Base-by-base conservation (phyloP, 2,797 vertebrate species). In the Danionella dracula region DNA sequence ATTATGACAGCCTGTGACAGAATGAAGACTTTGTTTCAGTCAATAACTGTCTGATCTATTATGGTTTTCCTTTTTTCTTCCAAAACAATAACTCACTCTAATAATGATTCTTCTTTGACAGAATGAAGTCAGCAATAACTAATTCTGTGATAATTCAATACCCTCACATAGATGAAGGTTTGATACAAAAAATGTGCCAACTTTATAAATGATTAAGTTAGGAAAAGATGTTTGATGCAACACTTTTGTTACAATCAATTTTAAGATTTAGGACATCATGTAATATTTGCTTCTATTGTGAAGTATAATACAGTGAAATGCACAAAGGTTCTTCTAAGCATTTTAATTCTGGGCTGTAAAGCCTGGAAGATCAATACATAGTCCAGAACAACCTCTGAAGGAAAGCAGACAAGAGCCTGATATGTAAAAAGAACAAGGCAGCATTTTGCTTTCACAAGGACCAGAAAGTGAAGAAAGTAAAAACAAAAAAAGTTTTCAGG, bases 291-390 rank as follows among this genome's bases (percentile, higher is more conserved):
- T 19, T 63, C 35, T 63, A 35, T 11, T 31, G 34, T 21, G 35
- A 46, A 13, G 32, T 9, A 40, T 35, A 61, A 40, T 17, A 11
- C 40, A 40, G 46, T 29, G 19, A 50, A 31, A 21, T 17, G 11
- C 45, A 50, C 45, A 40, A 38, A 51, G 35, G 23, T 23, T 5
- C n/a, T n/a, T n/a, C 23, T 23, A 51, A 32, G 16, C 59, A 41
- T 62, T 45, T 46, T 15, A 58, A 58, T 32, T 48, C 13, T 17
- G 15, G n/a, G n/a, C n/a, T n/a, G n/a, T n/a, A n/a, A n/a, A 37
- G 32, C 21, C 34, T 13, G 3, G n/a, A 16, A 51, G 23, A 73
- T 69, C 71, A 61, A 70, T 70, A 70, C 32, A 34, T 46, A 48
- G 17, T 23, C 15, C n/a, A 19, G 32, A 19, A 16, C 16, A 21